These are phyloP conservation scores for Echiichthys vipera DNA, from an alignment of 2,797 vertebrate species.

Conservation along the genomic window DNA sequence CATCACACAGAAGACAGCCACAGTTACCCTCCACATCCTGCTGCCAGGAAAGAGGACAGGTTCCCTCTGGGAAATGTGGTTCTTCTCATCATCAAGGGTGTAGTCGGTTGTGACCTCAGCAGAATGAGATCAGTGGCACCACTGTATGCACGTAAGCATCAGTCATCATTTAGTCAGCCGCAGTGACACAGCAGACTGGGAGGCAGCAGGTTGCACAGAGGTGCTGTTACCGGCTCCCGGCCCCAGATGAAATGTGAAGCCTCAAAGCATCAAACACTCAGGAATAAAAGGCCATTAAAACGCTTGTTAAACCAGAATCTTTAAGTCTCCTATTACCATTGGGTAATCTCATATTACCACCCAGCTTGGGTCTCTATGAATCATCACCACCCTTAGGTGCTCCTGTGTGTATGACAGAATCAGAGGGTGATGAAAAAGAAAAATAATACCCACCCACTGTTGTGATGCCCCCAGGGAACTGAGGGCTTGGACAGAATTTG, in stretches of 20 bases:
- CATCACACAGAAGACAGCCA: slow-evolving; percentile 26
- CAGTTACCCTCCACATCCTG: slow-evolving; percentile 16
- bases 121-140: slow-evolving; percentile 53
- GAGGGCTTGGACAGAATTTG: slow-evolving; percentile 33
- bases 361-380: slow-evolving; percentile 22
- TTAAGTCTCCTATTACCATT: slow-evolving; percentile 9
- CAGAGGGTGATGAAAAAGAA: slow-evolving; percentile 55
- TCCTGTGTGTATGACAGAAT: slow-evolving; percentile 47
- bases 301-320: slow-evolving; percentile 39
- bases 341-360: slow-evolving; percentile 31
- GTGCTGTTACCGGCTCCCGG: slow-evolving; percentile 2
- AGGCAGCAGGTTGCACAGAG: slow-evolving; percentile 14
- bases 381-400: slow-evolving; percentile 45
- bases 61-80: slow-evolving; percentile 49
- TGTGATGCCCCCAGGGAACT: slow-evolving; percentile 35
- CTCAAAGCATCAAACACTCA: slow-evolving; percentile 22
- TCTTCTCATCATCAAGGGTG: slow-evolving; percentile 42
- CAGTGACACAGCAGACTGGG: slow-evolving; percentile 54
- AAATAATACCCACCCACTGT: slow-evolving; percentile 61
- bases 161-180: slow-evolving; percentile 46
- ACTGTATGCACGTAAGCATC: neutral
- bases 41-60: slow-evolving; percentile 44
- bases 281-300: slow-evolving; percentile 40
- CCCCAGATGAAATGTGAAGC: slow-evolving; percentile 22
- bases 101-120: slow-evolving; percentile 57